Conservation (phyloP, 92 coral and sea anemone species). For the Diadumene lineata region DNA sequence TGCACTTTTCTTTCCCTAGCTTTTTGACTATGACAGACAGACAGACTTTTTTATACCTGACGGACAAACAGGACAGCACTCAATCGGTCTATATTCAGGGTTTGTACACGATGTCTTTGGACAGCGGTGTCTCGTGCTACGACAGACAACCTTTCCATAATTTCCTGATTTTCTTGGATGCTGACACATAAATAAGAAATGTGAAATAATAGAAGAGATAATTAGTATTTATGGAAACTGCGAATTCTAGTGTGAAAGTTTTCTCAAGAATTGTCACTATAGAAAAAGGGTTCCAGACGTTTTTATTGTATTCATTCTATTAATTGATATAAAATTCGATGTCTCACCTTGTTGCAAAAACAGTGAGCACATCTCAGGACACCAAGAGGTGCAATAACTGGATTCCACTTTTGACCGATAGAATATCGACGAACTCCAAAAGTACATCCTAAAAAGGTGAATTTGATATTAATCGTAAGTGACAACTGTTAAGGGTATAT, state of each 20-base stretch:
- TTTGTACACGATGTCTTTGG: conserved; percentile 81
- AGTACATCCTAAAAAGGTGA: conserved; percentile 58
- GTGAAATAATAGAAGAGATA: not conserved
- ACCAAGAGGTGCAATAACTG: conserved; percentile 72
- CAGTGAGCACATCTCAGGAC: conserved; percentile 65
- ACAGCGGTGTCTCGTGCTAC: conserved; percentile 73
- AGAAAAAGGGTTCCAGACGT: not conserved
- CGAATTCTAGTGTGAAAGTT: not conserved
- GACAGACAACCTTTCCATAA: conserved; percentile 71
- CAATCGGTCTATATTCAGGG: conserved; percentile 51
- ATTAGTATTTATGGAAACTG: not conserved
- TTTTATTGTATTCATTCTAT: not conserved
- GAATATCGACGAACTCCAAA: conserved; percentile 57
- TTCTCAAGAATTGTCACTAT: too few relatives aligned
- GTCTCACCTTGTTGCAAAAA: conserved; percentile 61
- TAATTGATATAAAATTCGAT: not conserved
- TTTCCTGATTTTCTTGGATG: conserved; percentile 46
- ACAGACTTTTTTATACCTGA: too few relatives aligned
- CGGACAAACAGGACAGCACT: conserved; percentile 84
- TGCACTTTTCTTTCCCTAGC: too few relatives aligned
- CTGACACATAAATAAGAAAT: conserved; percentile 21
- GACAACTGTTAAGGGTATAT: not conserved
- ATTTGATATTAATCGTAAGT: not conserved
- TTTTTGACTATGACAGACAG: too few relatives aligned
- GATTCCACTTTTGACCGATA: conserved; percentile 74